Base-by-base conservation (phyloP, 2,888 invertebrate species). In the Acrobasis consociella region DNA sequence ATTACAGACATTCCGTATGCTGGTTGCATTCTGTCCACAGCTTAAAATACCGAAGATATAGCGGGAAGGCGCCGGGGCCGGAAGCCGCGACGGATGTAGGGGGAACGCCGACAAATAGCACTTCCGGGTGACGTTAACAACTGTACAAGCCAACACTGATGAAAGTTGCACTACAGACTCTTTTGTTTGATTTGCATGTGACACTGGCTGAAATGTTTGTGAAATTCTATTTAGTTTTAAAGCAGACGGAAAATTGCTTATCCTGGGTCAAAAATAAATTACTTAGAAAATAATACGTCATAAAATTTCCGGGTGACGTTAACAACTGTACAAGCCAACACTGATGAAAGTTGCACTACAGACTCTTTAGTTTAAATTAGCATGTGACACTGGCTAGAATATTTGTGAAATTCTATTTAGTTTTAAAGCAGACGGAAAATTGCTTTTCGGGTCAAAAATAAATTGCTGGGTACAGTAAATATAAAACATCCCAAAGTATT, bases 21-120 rank as follows among this genome's bases (percentile, higher is more conserved):
- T 46, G 16, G n/a, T 17, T 56, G 39, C 56, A 42, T 52, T 52
- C 46, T 50, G 31, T 61, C 60, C 58, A 63, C 39, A 55, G 39
- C 38, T 64, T 62, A 53, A 58, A 62, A 52, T 58, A 38, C 39
- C 38, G 46, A 58, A 59, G 58, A 56, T 52, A 38, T 46, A 49
- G 39, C 46, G 55, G 50, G 39, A 17, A 55, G 17, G 49, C 22
- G 58, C 60, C 67, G 65, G 68, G 65, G 68, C 53, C 66, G 69
- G 70, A 69, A 67, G 64, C 65, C 64, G 60, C 69, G 69, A 64
- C 75, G 77, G 77, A 74, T 68, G 73, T 63, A 58, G 66, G 58
- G 68, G 62, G 67, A 65, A 67, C 64, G 69, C 69, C 73, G 74
- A 76, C 74, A 78, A 78, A 78, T 74, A 75, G 70, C 67, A 67